These are phyloP conservation scores for Pantelozetes paolii DNA, from an alignment of 2,888 invertebrate genomes.

Conservation along the genomic window DNA sequence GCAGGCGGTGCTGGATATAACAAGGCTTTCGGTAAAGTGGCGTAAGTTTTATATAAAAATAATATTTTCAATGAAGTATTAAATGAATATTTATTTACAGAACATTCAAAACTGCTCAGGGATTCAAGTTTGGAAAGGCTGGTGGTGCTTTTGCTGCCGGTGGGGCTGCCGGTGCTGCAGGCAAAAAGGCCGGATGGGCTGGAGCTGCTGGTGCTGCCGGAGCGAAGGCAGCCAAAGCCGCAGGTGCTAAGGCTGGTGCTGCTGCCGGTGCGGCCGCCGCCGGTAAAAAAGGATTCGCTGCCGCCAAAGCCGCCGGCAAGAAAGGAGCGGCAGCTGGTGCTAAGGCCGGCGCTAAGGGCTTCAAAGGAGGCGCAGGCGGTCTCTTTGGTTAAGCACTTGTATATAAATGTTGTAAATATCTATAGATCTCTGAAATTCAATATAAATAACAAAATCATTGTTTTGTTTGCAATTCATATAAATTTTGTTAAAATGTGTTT, in stretches of 20 bases:
- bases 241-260: conserved; percentile 33
- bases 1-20: conserved; percentile 28
- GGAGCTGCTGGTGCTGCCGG: conserved; percentile 38
- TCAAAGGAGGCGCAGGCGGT: conserved; percentile 13
- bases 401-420: too few species aligned
- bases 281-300: conserved; percentile 32
- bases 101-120: conserved; percentile 17
- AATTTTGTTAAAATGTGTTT: too few species aligned
- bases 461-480: too few species aligned
- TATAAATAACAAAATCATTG: too few species aligned
- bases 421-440: too few species aligned
- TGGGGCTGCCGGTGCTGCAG: conserved; percentile 40
- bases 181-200: conserved; percentile 36
- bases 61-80: not conserved
- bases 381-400: not conserved
- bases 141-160: conserved; percentile 41
- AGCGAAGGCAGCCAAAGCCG: conserved; percentile 39
- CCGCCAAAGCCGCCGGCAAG: conserved; percentile 14
- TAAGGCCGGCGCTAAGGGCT: conserved; percentile 18
- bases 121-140: conserved; percentile 44
- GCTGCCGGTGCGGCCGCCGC: conserved; percentile 37
- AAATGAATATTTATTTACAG: not conserved
- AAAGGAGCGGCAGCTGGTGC: conserved; percentile 37
- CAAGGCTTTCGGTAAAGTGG: conserved; percentile 34
- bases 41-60: conserved; percentile 20